Evolutionary conservation across 1,140 invertebrate species (phyloP), one percentile per base, ranked within the genome.

Genomic region (Pararge aegeria): DNA sequence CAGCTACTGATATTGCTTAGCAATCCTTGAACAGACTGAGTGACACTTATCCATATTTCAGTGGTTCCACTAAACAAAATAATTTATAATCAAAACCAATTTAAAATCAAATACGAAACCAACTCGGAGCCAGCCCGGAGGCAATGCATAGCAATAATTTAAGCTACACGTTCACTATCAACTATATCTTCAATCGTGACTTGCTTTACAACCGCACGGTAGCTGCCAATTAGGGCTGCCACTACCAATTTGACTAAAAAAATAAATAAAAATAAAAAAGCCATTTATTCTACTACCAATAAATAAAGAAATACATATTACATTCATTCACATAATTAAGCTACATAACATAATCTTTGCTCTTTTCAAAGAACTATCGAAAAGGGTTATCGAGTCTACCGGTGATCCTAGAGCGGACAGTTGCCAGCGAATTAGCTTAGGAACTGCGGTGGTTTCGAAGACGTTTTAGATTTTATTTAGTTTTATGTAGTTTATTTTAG

Each of bases 151-250:
- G 54, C 16, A 46, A 42, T 55, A 55, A 55, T 48, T 55, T 55
- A 44, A 48, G 16, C 30, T 16, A 20, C 16, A 61, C 51, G 44
- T 30, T 54, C 61, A 53, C 52, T 64, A 64, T 64, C 52, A 60
- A 29, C 50, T 38, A 42, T 59, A 50, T 59, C 56, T 58, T 53
- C 40, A 50, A 53, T 64, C 62, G 62, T 64, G 62, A 64, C 62
- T 64, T 19, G 62, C 19, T 55, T 64, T 57, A 63, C 54, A 37
- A 51, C 58, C 46, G 56, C 19, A 64, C 62, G 51, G 62, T 64
- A 64, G 62, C 62, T 59, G 34, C 15, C 51, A 30, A 42, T 37
- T 48, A 64, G 62, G 62, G 62, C 9, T 64, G 24, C 15, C 56
- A 55, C 44, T 30, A 55, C 10, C 30, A n/a, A 12, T 24, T 24